Conservation (phyloP, 2,113 vertebrate genomes). For the Uropsilus gracilis region DNA sequence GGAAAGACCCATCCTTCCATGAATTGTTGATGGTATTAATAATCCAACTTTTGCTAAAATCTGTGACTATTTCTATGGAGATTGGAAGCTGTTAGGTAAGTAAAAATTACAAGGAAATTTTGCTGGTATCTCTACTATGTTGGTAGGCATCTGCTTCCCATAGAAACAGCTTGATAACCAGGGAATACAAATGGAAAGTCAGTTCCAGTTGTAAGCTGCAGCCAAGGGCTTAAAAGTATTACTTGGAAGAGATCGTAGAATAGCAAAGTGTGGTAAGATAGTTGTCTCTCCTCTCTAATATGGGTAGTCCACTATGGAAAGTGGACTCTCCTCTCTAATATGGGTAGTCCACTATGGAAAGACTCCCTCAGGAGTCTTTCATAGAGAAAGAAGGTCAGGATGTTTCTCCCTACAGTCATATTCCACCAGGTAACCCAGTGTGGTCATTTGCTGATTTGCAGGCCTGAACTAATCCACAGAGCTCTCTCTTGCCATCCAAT, state of each 20-base stretch:
- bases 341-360: background rate
- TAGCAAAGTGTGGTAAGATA: background rate
- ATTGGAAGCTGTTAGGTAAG: background rate
- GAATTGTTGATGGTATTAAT: background rate
- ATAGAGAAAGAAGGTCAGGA: background rate
- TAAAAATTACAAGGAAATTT: background rate
- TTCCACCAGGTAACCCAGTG: background rate
- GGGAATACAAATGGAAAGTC: constrained; percentile 11
- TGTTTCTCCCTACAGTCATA: background rate
- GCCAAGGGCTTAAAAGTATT: background rate
- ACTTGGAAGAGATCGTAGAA: background rate
- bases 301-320: background rate
- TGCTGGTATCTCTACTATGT: background rate
- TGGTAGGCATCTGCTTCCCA: background rate
- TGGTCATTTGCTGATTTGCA: background rate
- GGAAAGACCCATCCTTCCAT: background rate
- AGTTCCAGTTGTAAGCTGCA: background rate
- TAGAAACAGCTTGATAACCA: background rate
- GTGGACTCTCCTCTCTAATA: background rate
- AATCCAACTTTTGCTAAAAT: background rate
- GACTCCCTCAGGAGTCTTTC: background rate
- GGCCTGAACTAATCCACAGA: background rate
- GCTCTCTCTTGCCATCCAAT: background rate
- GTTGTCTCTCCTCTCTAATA: background rate
- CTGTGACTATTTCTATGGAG: background rate